phyloP scores from a whole-genome alignment of 2,888 invertebrate species.

The Lamellibrachia columna region DNA sequence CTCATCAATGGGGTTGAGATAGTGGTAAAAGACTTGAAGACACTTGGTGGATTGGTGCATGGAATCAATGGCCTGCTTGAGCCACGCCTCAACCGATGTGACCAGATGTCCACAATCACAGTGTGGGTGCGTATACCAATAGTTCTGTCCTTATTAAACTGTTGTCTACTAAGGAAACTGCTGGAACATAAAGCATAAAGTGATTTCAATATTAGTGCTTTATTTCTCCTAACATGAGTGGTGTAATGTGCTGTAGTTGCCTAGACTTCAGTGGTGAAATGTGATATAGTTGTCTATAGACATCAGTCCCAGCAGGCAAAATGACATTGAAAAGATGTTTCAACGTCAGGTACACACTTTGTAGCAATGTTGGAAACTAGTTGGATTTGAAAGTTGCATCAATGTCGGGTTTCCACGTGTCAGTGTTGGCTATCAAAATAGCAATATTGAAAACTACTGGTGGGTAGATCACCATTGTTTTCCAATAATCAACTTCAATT shows the following conservation, averaged over 20 bases:
- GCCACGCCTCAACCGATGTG: neutral
- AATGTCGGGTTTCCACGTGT: no score
- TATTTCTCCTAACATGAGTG: neutral
- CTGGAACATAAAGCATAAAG: no score
- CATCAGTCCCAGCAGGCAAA: neutral
- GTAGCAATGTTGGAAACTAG: no score
- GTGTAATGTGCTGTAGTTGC: neutral
- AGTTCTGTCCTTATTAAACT: no score
- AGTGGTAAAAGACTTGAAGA: neutral
- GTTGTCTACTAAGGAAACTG: no score
- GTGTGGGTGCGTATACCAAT: neutral
- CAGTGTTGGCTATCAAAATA: no score
- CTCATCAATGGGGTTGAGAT: neutral
- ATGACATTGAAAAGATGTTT: no score
- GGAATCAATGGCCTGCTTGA: neutral
- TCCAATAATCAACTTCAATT: no score
- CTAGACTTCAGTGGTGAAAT: neutral
- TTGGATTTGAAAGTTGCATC: no score
- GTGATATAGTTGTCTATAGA: neutral
- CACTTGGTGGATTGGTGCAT: neutral
- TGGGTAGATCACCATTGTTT: no score
- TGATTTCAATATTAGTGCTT: neutral
- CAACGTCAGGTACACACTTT: no score
- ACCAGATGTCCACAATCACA: neutral
- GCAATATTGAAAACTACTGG: no score